Evolutionary conservation across 2,888 invertebrate genomes (phyloP), one percentile per base, ranked within the genome.

Genomic region (Mimachlamys varia): DNA sequence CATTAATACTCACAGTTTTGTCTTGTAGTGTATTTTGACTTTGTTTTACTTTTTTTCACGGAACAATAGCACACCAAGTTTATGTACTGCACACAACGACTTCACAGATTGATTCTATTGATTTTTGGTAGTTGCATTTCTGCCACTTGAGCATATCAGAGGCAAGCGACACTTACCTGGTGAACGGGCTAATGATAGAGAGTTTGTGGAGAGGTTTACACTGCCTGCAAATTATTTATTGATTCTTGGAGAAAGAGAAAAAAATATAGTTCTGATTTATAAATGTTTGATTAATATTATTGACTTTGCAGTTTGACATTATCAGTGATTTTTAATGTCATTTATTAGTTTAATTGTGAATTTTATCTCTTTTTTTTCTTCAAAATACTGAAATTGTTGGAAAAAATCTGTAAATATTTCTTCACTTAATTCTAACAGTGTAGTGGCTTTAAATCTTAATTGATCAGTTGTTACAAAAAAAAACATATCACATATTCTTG

Each of bases 61-160:
- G 76, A 33, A 76, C 76, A 76, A 76, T 76, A 76, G 33, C 76
- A 33, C 76, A 76, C 76, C 22, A 27, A 22, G 22, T 76, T 76
- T 19, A 76, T 76, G 76, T 76, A 76, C 76, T 33, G 76, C 22
- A 76, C 76, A 76, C 76, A 76, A 33, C 76, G 76, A 76, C 76
- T 76, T 76, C 33, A 76, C 76, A 76, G 76, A 76, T 76, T 76
- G 76, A 76, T 76, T 76, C 76, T 76, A 76, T 76, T 76, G 76
- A 76, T 76, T 76, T 76, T 76, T 76, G 76, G 76, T 76, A 76
- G 76, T 76, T 76, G 76, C 76, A 76, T 76, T 76, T 76, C 76
- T 76, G 76, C 76, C 76, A 76, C 76, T 76, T 76, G 76, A 76
- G 76, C 76, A 76, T 76, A 76, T 76, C 76, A 4, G 33, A 33